Base-by-base conservation (phyloP, 2,113 vertebrate species). In the Natator depressus region DNA sequence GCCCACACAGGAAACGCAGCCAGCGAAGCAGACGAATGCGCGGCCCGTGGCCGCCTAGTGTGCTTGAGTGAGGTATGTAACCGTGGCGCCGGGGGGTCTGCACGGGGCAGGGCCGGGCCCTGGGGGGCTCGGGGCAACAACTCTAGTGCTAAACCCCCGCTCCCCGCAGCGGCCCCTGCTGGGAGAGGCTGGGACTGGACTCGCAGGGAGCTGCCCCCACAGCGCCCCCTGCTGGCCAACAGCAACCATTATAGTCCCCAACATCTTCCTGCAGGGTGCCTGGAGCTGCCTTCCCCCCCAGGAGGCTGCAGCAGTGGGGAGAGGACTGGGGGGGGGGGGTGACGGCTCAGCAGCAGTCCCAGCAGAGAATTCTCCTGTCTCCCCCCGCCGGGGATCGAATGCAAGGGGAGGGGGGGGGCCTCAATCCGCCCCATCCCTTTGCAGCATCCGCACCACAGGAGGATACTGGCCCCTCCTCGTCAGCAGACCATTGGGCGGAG, bases 31-130 rank as follows among this genome's bases (percentile, higher is more conserved):
- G 38, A 25, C 4, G 47, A 31, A 38, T 27, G 62, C 65, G 11
- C 29, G 54, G 35, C 27, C 89, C 31, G 42, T 76, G 91, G 93
- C 24, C 84, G 95, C 95, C 93, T 97, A 97, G 97, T 97, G 49
- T 95, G 93, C 93, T 94, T 84, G 16, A 88, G 50, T 0, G 93
- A 97, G 96, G 97, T 97, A 97, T 89, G 65, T 96, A 90, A 97
- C 91, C 2, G 20, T 89, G 82, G 31, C 62, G 5, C 62, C 16
- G 6, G 59, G 6, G 22, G 10, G 31, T 6, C 3, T 65, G 31
- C 59, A 6, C 4, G 25, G 25, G 25, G 25, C 19, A 54, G 53
- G 6, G 47, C 47, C 6, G 8, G 47, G 47, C 42, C 42, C 42
- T 42, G 42, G 42, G 0, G 1, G 22, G n/a, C 0, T 3, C 4